Percentiles rank a stretch among this genome's conserved stretches.
Conservation (phyloP, 2,797 vertebrate genomes). For the Toxotes lorentzi region DNA sequence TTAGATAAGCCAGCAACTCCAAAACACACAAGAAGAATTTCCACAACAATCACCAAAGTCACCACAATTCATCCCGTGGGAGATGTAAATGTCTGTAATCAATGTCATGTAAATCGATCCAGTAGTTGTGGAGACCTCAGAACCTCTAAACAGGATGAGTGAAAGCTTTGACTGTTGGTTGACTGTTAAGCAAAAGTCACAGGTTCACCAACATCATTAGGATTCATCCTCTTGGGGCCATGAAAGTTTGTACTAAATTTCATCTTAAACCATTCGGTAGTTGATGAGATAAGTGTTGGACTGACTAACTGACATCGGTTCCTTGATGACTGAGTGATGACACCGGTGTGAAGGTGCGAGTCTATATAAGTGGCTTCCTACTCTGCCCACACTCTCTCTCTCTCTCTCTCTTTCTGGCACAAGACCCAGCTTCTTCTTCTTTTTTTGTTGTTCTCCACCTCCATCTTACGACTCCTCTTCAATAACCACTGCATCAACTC, state of each 20-base stretch:
- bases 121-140: not conserved
- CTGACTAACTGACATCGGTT: not conserved
- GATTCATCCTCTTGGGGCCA: too few species aligned
- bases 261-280: not conserved
- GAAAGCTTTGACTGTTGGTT: not conserved
- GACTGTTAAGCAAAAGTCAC: not conserved
- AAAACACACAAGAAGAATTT: too few species aligned
- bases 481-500: not conserved
- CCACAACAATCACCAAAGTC: not conserved
- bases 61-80: not conserved
- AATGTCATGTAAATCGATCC: not conserved
- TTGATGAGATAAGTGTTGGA: conserved; percentile 8
- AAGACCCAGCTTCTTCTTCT: conserved; percentile 26
- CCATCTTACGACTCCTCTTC: not conserved
- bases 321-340: too few species aligned
- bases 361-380: too few species aligned
- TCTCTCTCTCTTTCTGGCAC: too few species aligned
- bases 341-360: too few species aligned
- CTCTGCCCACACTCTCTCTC: too few species aligned
- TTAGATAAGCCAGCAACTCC: too few species aligned
- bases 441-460: conserved; percentile 14
- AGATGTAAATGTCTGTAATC: not conserved
- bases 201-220: not conserved
- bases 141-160: not conserved
- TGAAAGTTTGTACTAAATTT: not conserved